Conservation (phyloP, 2,113 vertebrate species). For the Craseonycteris thonglongyai region DNA sequence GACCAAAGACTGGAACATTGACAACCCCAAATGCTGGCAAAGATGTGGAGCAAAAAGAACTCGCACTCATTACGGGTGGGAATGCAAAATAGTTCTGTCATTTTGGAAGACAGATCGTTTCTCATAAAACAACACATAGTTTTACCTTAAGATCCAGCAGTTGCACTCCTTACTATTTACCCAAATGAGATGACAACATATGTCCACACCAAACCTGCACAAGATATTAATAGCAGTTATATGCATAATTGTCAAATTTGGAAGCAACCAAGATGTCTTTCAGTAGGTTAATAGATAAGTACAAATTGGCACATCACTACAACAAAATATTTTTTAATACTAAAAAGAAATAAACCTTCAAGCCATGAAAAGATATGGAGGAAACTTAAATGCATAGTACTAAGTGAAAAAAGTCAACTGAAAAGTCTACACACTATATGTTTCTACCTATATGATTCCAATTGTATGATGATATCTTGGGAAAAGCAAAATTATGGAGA, state of each 20-base stretch:
- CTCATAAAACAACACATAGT: not conserved
- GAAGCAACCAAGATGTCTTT: not conserved
- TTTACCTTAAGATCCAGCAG: not conserved
- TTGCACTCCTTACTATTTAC: not conserved
- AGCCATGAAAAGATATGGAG: not conserved
- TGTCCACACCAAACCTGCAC: not conserved
- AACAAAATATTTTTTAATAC: not conserved
- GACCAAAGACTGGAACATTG: not conserved
- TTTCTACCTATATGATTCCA: not conserved
- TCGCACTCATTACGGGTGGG: not conserved
- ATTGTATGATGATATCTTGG: not conserved
- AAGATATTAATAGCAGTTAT: not conserved
- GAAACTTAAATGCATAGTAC: not conserved
- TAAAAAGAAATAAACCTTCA: not conserved
- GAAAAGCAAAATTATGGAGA: not conserved
- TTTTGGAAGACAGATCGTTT: not conserved
- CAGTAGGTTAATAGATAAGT: not conserved
- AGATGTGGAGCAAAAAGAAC: not conserved
- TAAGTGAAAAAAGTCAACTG: not conserved
- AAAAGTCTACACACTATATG: not conserved
- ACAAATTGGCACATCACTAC: not conserved
- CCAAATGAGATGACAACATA: not conserved
- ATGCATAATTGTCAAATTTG: not conserved
- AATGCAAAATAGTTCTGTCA: not conserved
- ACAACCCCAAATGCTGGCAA: not conserved